Conservation (phyloP, 2,797 vertebrate genomes). For the Alca torda region DNA sequence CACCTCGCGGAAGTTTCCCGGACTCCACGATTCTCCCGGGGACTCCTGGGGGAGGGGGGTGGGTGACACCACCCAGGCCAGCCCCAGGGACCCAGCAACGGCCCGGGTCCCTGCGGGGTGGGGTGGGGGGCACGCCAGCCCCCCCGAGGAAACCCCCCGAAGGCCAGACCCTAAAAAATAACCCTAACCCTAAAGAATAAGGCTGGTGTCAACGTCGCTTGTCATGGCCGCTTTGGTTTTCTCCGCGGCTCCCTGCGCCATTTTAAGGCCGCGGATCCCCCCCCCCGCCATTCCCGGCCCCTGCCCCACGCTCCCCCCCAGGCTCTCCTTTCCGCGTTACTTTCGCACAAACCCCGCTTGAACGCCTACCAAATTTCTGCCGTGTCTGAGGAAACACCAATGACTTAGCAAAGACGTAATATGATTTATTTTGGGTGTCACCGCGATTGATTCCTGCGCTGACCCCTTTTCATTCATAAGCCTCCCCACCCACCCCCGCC, state of each 20-base stretch:
- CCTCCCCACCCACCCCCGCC: not conserved
- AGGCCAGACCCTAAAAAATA: not conserved
- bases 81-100: not conserved
- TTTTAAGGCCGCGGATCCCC: slow-evolving; percentile 73
- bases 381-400: not conserved
- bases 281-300: not conserved
- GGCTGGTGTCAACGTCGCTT: not conserved
- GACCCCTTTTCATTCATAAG: slow-evolving; percentile 33
- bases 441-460: slow-evolving; percentile 15
- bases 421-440: slow-evolving; percentile 57
- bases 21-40: not conserved
- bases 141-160: too few species aligned
- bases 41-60: too few species aligned
- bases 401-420: slow-evolving; percentile 48
- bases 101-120: not conserved
- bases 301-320: not conserved
- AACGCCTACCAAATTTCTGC: not conserved
- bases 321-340: not conserved
- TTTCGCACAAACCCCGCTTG: not conserved
- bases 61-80: not conserved
- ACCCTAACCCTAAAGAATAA: not conserved
- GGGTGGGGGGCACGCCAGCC: not conserved
- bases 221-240: slow-evolving; percentile 71
- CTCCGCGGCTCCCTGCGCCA: slow-evolving; percentile 83
- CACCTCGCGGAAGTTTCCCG: not conserved